phyloP scores from a whole-genome alignment of 1,140 invertebrate genomes.

The Diorhabda elongata region DNA sequence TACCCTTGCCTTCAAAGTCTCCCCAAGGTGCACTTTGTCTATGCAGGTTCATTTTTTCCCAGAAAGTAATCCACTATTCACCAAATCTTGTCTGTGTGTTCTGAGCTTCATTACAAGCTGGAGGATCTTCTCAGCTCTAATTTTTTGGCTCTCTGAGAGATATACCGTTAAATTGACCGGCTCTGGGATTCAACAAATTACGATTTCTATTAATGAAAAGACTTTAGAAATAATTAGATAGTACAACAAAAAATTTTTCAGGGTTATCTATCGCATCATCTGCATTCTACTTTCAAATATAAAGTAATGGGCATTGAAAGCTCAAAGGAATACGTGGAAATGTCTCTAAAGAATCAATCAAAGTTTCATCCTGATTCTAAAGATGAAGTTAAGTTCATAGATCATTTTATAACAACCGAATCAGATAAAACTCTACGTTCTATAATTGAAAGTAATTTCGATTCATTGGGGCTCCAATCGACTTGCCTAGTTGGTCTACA shows the following conservation, averaged over 20 bases:
- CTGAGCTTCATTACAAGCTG: too few relatives aligned
- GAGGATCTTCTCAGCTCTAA: too few relatives aligned
- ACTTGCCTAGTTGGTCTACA: conserved; percentile 68
- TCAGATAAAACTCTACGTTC: conserved; percentile 50
- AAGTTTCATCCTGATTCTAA: conserved; percentile 53
- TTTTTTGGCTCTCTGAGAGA: too few relatives aligned
- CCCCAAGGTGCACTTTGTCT: too few relatives aligned
- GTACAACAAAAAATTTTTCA: conserved; percentile 29
- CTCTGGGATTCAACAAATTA: too few relatives aligned
- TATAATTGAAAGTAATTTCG: conserved; percentile 45
- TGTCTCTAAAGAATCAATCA: conserved; percentile 59
- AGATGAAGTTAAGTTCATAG: conserved; percentile 54
- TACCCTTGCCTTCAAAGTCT: too few relatives aligned
- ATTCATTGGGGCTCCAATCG: conserved; percentile 38
- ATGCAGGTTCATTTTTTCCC: too few relatives aligned
- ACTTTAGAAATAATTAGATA: too few relatives aligned
- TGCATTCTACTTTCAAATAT: conserved; percentile 60
- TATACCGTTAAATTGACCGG: too few relatives aligned
- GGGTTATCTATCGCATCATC: conserved; percentile 73
- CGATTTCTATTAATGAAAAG: too few relatives aligned
- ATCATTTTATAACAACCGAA: conserved; percentile 53
- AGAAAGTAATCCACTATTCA: too few relatives aligned
- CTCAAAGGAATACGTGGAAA: conserved; percentile 56
- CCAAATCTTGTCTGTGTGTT: too few relatives aligned
- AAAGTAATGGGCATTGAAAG: conserved; percentile 72